Evolutionary conservation across 2,888 invertebrate species (phyloP), one percentile per base, ranked within the genome.

Genomic region (Lasioglossum calceatum): DNA sequence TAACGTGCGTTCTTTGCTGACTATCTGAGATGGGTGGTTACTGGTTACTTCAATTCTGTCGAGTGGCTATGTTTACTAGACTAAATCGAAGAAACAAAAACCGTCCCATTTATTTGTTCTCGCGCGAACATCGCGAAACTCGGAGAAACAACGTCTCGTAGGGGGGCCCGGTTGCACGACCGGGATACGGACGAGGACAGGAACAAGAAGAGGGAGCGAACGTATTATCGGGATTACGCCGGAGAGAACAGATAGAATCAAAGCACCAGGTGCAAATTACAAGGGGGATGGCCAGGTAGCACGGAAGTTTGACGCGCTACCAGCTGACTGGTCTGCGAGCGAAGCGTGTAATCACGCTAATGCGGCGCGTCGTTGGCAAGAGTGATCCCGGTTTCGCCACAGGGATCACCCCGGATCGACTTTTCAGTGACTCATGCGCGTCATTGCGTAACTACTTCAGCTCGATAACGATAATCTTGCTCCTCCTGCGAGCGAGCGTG

Each of bases 181-280:
- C 36, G 23, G 23, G 61, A 61, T n/a, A 27, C 8, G 27, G 36
- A 36, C 12, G 42, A 32, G 64, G 32, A 64, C n/a, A 16, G 61
- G 12, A 16, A 64, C 27, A 16, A 16, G 14, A 27, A n/a, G 61
- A 61, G 76, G 47, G 19, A 79, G 54, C 36, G 64, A 44, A 39
- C n/a, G 82, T 87, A 88, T 91, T 90, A 92, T 89, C 89, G 88
- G 79, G 89, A 88, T 90, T 85, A 86, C 85, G 82, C 75, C 67
- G 76, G 50, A 54, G 73, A 82, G 85, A 85, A 82, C 72, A 92
- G 94, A 94, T 94, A 92, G 92, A 94, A 94, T 94, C 94, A 92
- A 91, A 93, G 93, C 92, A 93, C 94, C 94, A 94, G 94, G 94
- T 94, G 94, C 94, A 92, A 94, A 94, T 94, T 94, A 94, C 91